Conservation (phyloP, 1,140 invertebrate genomes). For the Ooceraea biroi region DNA sequence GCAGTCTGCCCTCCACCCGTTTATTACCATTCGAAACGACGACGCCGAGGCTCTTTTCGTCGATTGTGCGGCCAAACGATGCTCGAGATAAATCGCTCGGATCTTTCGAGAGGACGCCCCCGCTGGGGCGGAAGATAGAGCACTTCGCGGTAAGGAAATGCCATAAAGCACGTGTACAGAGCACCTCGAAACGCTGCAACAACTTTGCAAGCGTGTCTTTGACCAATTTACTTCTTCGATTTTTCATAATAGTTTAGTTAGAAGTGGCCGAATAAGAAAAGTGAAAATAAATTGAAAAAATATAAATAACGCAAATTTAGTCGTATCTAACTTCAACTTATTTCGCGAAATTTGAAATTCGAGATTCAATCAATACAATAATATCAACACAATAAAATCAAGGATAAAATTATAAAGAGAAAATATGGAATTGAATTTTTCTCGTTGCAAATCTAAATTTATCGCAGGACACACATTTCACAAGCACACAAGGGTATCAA, state of each 20-base stretch:
- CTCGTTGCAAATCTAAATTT: background rate
- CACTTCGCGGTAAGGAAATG: slow-evolving; percentile 59
- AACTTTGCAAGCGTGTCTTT: slow-evolving; percentile 7
- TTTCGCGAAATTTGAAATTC: background rate
- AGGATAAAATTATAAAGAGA: too few relatives aligned
- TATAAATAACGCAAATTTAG: background rate
- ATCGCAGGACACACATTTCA: background rate
- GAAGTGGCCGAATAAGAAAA: background rate
- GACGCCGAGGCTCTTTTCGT: slow-evolving; percentile 57
- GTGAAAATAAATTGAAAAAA: background rate
- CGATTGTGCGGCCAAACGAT: slow-evolving; percentile 58
- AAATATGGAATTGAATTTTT: too few relatives aligned
- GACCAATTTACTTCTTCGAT: background rate
- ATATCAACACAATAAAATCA: too few relatives aligned
- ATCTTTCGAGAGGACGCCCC: slow-evolving; percentile 42
- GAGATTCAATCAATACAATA: background rate
- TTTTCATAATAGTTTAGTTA: background rate
- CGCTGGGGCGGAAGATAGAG: slow-evolving; percentile 28
- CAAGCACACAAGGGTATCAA: background rate
- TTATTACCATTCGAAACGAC: slow-evolving; percentile 69
- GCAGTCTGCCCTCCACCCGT: slow-evolving; percentile 47
- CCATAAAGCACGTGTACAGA: slow-evolving; percentile 34
- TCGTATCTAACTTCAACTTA: background rate
- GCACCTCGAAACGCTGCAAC: slow-evolving; percentile 8
- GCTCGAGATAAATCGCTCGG: slow-evolving; percentile 67